Evolutionary conservation across 2,797 vertebrate species (phyloP), one percentile per base, ranked within the genome.

Genomic region (Ceyx erithaca): DNA sequence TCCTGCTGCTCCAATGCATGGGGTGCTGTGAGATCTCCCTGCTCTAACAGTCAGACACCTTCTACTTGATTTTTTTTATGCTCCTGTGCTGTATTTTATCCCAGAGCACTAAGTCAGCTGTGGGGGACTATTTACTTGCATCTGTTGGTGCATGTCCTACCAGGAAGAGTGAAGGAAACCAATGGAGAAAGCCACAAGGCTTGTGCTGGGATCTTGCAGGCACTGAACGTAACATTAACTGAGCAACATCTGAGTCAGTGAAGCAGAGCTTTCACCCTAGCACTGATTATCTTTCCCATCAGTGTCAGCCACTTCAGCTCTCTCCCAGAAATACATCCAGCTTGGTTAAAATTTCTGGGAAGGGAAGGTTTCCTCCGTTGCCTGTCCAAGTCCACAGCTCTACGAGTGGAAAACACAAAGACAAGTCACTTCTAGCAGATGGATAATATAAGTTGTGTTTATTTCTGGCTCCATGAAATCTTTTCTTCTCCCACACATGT

Each of bases 331-430:
- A 87, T 80, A 76, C 69, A 90, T 90, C 80, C 81, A 83, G 55
- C 66, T 92, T 87, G 93, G 95, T 96, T 94, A 94, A 90, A 82
- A 83, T 87, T 96, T 96, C 91, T 96, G 94, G 95, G 93, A 96
- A 96, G 41, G 30, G 46, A 95, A 92, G 79, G 6, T 92, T 94
- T 95, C 18, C 69, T 94, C 62, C 41, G 0, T 87, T 93, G 79
- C 21, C 59, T 64, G 49, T 93, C 89, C 94, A 96, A 96, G 80
- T 94, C 79, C 94, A 90, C 80, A 91, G 62, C 31, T 84, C 31
- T 78, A 55, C 23, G 43, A 78, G 43, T 45, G 43, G 54, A 72
- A 92, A 92, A 87, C 48, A 52, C 6, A 92, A 68, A 58, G 43
- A 90, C 49, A 11, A 90, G 28, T 66, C 66, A 58, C 57, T 95